Evolutionary conservation across 2,888 invertebrate genomes (phyloP).

Genomic region (Heteropelma amictum): DNA sequence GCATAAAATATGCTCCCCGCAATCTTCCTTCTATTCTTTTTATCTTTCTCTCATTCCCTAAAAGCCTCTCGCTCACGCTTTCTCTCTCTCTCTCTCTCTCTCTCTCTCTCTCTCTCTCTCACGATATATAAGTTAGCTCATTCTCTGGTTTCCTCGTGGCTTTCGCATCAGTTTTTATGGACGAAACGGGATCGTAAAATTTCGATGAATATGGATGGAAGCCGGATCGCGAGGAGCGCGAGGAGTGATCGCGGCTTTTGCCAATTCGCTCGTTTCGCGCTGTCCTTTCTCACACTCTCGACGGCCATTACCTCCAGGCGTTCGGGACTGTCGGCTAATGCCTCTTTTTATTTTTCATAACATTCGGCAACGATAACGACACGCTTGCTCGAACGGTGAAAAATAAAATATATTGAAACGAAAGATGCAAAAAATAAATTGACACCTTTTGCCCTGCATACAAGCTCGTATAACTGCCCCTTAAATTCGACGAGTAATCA

Average conservation of each 20-base stretch:
- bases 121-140: neutral
- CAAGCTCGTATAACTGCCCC: slow-evolving; percentile 34
- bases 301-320: slow-evolving; percentile 1
- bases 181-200: slow-evolving; percentile 54
- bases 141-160: slow-evolving; percentile 25
- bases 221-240: slow-evolving; percentile 1
- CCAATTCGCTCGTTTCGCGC: slow-evolving; percentile 47
- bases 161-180: slow-evolving; percentile 54
- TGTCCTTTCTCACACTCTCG: slow-evolving; percentile 30
- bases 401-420: neutral
- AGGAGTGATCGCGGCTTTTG: slow-evolving; percentile 39
- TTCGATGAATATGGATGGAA: slow-evolving; percentile 59
- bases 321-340: slow-evolving; percentile 24
- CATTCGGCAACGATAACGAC: slow-evolving; percentile 41
- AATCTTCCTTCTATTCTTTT: neutral
- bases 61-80: neutral
- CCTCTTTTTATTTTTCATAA: slow-evolving; percentile 4
- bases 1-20: slow-evolving; percentile 47
- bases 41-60: neutral
- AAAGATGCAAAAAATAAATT: neutral
- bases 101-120: neutral
- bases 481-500: slow-evolving; percentile 22
- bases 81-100: neutral
- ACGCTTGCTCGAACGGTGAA: slow-evolving; percentile 13
- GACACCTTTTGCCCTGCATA: neutral